Evolutionary conservation across 2,888 invertebrate species (phyloP).

Genomic region (Dasysyrphus albostriatus): DNA sequence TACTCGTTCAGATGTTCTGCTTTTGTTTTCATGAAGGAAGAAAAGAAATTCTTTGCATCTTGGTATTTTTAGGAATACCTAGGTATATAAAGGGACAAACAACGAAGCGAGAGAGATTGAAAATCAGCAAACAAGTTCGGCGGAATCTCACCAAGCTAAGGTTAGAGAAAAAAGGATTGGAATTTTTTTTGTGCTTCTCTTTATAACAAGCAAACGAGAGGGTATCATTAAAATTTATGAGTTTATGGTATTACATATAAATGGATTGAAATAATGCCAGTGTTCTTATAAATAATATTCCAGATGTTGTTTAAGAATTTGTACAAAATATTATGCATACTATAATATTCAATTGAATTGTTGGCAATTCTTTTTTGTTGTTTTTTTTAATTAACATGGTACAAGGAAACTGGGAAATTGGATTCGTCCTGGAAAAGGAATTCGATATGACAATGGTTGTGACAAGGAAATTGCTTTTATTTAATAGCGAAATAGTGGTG

Average conservation of each 20-base stretch:
- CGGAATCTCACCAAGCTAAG: conserved; percentile 27
- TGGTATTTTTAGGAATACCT: conserved; percentile 37
- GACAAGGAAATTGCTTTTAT: too few species aligned
- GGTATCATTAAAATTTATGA: conserved; percentile 42
- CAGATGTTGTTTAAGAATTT: conserved; percentile 25
- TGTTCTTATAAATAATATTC: conserved; percentile 20
- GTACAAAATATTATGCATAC: not conserved
- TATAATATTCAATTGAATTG: not conserved
- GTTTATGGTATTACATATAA: conserved; percentile 5
- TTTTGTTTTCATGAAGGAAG: conserved; percentile 39
- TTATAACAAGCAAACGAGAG: conserved; percentile 28
- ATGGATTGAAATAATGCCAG: conserved; percentile 11
- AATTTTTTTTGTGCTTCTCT: conserved; percentile 57
- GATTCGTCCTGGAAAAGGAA: not conserved
- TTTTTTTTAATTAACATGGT: not conserved
- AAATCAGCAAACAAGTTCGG: conserved; percentile 46
- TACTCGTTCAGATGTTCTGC: conserved; percentile 16
- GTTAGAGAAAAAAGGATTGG: conserved; percentile 10
- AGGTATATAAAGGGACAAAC: conserved; percentile 24
- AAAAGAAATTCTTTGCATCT: conserved; percentile 48
- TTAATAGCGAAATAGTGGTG: too few species aligned
- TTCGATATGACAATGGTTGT: not conserved
- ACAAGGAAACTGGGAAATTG: not conserved
- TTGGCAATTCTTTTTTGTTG: not conserved
- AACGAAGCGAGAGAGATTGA: conserved; percentile 40